Evolutionary conservation across 1,140 invertebrate genomes (phyloP), one percentile per base, ranked within the genome.

Genomic region (Neuroterus valhalla): DNA sequence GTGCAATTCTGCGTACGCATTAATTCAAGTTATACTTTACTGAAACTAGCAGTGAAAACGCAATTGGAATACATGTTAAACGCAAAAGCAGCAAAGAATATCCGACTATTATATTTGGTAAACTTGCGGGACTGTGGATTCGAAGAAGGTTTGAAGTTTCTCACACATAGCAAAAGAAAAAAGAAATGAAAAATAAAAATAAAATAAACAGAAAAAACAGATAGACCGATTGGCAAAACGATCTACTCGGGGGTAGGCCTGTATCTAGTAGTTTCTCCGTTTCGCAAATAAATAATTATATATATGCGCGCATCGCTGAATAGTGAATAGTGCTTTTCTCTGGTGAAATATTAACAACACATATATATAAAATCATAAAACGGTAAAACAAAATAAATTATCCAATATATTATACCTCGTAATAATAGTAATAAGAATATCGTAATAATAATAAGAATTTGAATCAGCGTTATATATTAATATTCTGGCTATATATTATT

Each of bases 281-380:
- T 62, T 62, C 23, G 43, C 19, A 66, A 66, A 74, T 70, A 70
- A 72, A 66, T 78, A 76, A 38, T 38, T 81, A 84, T 79, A 26
- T 50, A 38, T 70, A 77, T 72, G 46, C 71, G 74, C 72, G 67
- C 45, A 77, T 71, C 68, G 68, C 75, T 72, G 72, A 74, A 76
- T 70, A 72, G 71, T 80, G 81, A 38, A 38, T 38, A 38, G 81
- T 82, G 76, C 82, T 79, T 82, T 78, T 81, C 82, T 83, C 83
- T 85, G 82, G 77, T 82, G 75, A 88, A 89, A 87, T 86, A 89
- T 85, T 86, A 89, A 89, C 88, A 90, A 89, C 86, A 88, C 87
- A 84, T 88, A 87, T 88, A 87, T 86, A 87, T 89, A 90, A 89
- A 89, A 89, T 89, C 86, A 88, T 89, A 89, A 90, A 90, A 90